Percentiles rank a stretch among this genome's conserved stretches.
Evolutionary conservation across 1,140 invertebrate genomes (phyloP).

Genomic region (Sycophila sp.): DNA sequence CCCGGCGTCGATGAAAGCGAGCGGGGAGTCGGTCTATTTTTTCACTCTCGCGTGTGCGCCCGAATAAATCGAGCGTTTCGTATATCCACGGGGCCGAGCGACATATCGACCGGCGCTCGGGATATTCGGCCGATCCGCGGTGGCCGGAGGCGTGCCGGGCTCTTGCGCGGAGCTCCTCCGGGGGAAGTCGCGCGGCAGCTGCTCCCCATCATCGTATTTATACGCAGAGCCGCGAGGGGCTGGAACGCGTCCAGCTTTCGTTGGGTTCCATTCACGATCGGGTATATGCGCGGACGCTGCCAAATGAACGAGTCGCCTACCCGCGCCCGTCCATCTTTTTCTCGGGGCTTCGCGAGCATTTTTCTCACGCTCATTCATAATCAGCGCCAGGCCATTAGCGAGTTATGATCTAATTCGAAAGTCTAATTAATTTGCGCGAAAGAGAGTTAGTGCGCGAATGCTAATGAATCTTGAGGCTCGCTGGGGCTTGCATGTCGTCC

Average conservation of each 20-base stretch:
- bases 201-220: background rate
- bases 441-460: no score
- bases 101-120: background rate
- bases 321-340: background rate
- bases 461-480: no score
- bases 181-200: background rate
- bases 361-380: background rate
- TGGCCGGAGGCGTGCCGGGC: background rate
- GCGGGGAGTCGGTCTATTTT: background rate
- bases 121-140: background rate
- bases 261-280: slow-evolving; percentile 39
- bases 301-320: no score
- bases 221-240: slow-evolving; percentile 20
- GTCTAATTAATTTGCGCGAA: no score
- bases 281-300: no score
- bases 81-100: no score
- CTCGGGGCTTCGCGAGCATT: background rate
- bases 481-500: no score
- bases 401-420: no score
- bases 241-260: slow-evolving; percentile 48
- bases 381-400: no score
- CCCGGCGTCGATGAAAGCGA: no score
- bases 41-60: background rate
- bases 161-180: background rate
- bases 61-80: background rate